Evolutionary conservation across 2,797 vertebrate species (phyloP), one percentile per base, ranked within the genome.

Genomic region (Miichthys miiuy): DNA sequence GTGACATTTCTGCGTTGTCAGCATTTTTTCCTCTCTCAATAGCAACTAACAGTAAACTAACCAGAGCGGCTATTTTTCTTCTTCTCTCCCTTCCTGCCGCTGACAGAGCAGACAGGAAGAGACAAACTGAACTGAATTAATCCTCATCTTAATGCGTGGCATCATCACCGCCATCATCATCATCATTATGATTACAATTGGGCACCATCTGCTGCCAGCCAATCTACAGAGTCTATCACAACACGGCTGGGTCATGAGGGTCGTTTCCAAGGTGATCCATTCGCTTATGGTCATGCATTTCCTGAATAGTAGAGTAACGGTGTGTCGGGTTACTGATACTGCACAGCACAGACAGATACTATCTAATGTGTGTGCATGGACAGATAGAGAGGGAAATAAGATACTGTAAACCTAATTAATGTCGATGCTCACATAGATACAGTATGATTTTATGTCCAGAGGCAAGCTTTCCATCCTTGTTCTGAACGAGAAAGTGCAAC

Each of bases 191-290:
- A 88, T 92, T 82, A 89, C 82, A 82, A 78, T 83, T 76, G 67
- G 88, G 85, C 80, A 85, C 93, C 94, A 95, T 94, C 93, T 94
- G 94, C 85, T 75, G 79, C 27, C 20, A 74, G 84, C 64, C 81
- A 63, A 77, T 88, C 81, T 71, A 69, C 54, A 77, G 47, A 81
- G 77, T 77, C 79, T 55, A 76, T 60, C 75, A 77, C 74, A 79
- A 68, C 85, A 66, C 78, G 20, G 79, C 78, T 1, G 79, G 83
- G 88, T 86, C 82, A 68, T 6, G 2, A 61, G 57, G 80, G 70
- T 82, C 21, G 67, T 87, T 73, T 51, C 83, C 81, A 79, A 4
- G 18, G 82, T 7, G 80, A 90, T 86, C 51, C 70, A 61, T 80
- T 83, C 74, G 73, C 66, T 89, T 77, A 44, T 44, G 41, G 54